Evolutionary conservation across 2,888 invertebrate species (phyloP), one percentile per base, ranked within the genome.

Genomic region (Hemaris fuciformis): DNA sequence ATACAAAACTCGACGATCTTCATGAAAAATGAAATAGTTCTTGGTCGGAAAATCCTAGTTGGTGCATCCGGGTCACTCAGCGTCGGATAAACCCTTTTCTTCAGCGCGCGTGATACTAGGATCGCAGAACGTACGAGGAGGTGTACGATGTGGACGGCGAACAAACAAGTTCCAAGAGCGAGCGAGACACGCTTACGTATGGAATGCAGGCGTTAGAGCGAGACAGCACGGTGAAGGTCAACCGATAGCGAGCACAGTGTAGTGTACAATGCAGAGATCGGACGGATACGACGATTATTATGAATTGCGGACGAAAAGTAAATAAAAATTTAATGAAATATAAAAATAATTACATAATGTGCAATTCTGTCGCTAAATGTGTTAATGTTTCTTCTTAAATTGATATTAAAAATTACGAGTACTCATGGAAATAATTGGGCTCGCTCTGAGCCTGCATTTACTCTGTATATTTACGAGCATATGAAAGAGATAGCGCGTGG

Each of bases 31-130:
- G 46, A 57, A 57, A 57, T 62, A 57, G 45, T 57, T 62, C 61
- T 57, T 68, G 75, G 79, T 86, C 85, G 91, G 91, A 91, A 92
- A 92, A 88, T 87, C 85, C 84, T 87, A 85, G 87, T 80, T 82
- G 84, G 53, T 48, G 53, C 84, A 83, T 79, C 80, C 84, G 84
- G 84, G 89, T 84, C 87, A 84, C 76, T 80, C 83, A 79, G 86
- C 91, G 89, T 91, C 92, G 91, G 92, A 91, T 92, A 92, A 92
- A 92, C 92, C 91, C 92, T 92, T 91, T 92, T 92, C 92, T 91
- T 91, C 90, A 91, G 91, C 92, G 91, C 91, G 91, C 91, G 89
- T 85, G 90, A 88, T 91, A 92, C 92, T 89, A 91, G 92, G 91
- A 84, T 76, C 77, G 64, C 89, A 91, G 88, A 75, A 79, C 73